Evolutionary conservation across 2,797 vertebrate species (phyloP).

Genomic region (Miichthys miiuy): DNA sequence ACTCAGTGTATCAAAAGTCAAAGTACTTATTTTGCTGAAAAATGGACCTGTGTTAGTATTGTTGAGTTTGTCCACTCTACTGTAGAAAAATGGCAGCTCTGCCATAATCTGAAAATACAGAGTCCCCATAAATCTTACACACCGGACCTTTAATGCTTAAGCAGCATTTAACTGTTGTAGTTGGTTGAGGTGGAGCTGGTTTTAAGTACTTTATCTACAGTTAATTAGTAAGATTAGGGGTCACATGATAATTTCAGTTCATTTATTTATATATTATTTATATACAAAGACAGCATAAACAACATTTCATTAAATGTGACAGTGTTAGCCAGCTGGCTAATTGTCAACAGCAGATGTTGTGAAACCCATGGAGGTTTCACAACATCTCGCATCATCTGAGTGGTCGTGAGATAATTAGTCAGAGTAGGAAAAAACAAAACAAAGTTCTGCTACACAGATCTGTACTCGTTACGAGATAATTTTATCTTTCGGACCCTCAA

Average conservation of each 20-base stretch:
- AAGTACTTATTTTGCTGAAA: not conserved
- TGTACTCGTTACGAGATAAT: not conserved
- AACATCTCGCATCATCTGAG: not conserved
- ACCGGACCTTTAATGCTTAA: not conserved
- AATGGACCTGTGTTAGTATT: not conserved
- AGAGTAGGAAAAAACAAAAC: not conserved
- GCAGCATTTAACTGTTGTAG: not conserved
- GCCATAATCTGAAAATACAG: too few relatives aligned
- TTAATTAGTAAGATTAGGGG: too few relatives aligned
- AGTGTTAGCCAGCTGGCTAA: too few relatives aligned
- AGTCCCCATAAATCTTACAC: too few relatives aligned
- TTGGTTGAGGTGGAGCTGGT: not conserved
- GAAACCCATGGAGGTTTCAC: too few relatives aligned
- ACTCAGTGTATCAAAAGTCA: too few relatives aligned
- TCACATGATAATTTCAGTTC: not conserved
- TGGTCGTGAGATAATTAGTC: constrained; percentile 8
- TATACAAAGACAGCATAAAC: too few relatives aligned
- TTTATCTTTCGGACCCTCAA: not conserved
- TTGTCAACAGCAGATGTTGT: too few relatives aligned
- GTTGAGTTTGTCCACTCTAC: too few relatives aligned
- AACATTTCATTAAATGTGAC: too few relatives aligned
- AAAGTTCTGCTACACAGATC: not conserved
- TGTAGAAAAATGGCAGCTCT: too few relatives aligned
- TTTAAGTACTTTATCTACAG: not conserved
- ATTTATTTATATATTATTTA: too few relatives aligned